Evolutionary conservation across 2,888 invertebrate species (phyloP).

Genomic region (Ochropacha duplaris): DNA sequence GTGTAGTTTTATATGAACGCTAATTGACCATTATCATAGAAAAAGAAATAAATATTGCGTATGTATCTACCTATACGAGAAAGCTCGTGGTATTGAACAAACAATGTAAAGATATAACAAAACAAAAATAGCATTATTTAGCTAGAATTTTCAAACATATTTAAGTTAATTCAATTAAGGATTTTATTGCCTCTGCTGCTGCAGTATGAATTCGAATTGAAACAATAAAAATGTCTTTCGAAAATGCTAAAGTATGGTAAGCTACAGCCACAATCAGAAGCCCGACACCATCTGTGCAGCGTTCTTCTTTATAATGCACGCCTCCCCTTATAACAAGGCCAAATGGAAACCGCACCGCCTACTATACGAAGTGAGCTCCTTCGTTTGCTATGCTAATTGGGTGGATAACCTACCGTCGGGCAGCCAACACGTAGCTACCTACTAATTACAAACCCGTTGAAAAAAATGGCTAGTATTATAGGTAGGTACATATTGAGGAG

Average conservation of each 20-base stretch:
- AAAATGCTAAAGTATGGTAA: conserved; percentile 3
- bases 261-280: conserved; percentile 25
- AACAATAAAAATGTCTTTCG: neutral
- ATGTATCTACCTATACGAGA: neutral
- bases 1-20: neutral
- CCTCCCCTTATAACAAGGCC: conserved; percentile 45
- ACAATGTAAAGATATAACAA: neutral
- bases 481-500: conserved; percentile 31
- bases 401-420: conserved; percentile 46
- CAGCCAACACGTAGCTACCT: conserved; percentile 44
- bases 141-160: neutral
- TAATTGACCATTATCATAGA: neutral
- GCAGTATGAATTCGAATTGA: neutral
- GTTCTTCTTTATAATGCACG: conserved; percentile 47
- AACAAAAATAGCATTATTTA: neutral
- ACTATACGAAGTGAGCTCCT: conserved; percentile 47
- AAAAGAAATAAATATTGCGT: neutral
- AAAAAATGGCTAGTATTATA: conserved; percentile 34
- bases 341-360: conserved; percentile 48
- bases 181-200: neutral
- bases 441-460: conserved; percentile 48
- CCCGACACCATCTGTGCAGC: conserved; percentile 36
- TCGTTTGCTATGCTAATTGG: conserved; percentile 69
- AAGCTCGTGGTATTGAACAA: neutral
- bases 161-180: neutral